phyloP scores from a whole-genome alignment of 2,797 vertebrate genomes.

The Sylvilagus floridanus region DNA sequence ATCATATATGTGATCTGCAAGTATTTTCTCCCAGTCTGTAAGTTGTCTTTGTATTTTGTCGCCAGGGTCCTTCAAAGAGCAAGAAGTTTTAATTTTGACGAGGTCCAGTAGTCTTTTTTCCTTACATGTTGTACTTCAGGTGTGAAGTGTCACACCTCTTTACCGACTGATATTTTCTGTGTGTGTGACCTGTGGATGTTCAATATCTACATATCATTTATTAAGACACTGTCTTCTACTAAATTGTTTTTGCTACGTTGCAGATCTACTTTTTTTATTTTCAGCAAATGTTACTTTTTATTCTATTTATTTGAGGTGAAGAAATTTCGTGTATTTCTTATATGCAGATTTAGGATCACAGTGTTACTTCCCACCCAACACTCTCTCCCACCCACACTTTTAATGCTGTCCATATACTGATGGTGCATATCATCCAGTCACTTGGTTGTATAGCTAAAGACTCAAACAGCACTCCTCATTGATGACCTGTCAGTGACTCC shows the following conservation, averaged over 20 bases:
- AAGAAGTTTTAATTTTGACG: neutral
- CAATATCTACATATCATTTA: neutral
- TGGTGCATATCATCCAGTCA: neutral
- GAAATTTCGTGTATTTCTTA: too few species aligned
- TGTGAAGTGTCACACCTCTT: too few species aligned
- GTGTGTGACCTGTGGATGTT: neutral
- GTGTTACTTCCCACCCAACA: too few species aligned
- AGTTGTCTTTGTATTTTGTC: neutral
- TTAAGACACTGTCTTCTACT: neutral
- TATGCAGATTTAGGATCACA: too few species aligned
- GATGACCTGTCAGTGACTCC: neutral
- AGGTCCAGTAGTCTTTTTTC: neutral
- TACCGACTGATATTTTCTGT: neutral
- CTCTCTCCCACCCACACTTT: neutral
- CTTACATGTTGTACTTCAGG: neutral
- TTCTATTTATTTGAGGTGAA: too few species aligned
- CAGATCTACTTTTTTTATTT: neutral
- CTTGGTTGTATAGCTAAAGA: neutral
- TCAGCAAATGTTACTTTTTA: too few species aligned
- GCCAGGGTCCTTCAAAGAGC: neutral
- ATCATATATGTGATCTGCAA: neutral
- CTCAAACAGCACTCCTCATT: neutral
- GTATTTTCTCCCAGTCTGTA: neutral
- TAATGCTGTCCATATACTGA: neutral
- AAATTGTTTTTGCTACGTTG: neutral